These are phyloP conservation scores for Gerosis bhagava DNA, from an alignment of 2,888 invertebrate species.

Conservation along the genomic window DNA sequence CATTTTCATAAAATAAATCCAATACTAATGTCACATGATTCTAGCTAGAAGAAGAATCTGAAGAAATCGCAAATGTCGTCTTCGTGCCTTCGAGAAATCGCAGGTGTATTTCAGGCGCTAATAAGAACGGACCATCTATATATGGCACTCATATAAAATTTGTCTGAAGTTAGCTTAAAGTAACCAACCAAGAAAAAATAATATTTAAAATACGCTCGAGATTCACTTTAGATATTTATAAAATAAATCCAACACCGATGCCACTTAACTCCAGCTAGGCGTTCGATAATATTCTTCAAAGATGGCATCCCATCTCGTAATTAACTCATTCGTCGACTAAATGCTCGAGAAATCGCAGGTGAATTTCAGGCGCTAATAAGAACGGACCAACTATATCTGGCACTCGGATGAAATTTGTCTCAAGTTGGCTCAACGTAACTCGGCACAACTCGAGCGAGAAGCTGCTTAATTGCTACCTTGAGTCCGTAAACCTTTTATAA, in stretches of 20 bases:
- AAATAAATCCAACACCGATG: background rate
- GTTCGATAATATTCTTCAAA: conserved; percentile 10
- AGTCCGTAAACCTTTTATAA: conserved; percentile 47
- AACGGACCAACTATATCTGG: conserved; percentile 33
- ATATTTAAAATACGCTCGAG: no score
- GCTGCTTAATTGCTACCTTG: conserved; percentile 64
- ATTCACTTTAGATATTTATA: no score
- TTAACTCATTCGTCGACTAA: conserved; percentile 15
- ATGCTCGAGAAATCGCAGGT: conserved; percentile 24
- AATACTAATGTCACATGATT: background rate
- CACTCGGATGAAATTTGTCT: conserved; percentile 38
- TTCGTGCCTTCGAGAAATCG: conserved; percentile 17
- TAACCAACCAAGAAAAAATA: no score
- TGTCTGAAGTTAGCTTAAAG: conserved; percentile 24
- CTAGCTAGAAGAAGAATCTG: background rate
- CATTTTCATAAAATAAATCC: no score
- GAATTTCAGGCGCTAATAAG: conserved; percentile 30
- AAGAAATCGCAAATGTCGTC: conserved; percentile 8
- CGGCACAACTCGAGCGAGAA: conserved; percentile 47
- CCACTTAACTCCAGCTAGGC: background rate
- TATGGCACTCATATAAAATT: conserved; percentile 42
- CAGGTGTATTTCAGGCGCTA: conserved; percentile 29
- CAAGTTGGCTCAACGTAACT: conserved; percentile 22
- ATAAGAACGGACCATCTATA: conserved; percentile 27
- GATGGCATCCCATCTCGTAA: background rate